phyloP scores from a whole-genome alignment of 2,113 vertebrate species.

The Perca flavescens region DNA sequence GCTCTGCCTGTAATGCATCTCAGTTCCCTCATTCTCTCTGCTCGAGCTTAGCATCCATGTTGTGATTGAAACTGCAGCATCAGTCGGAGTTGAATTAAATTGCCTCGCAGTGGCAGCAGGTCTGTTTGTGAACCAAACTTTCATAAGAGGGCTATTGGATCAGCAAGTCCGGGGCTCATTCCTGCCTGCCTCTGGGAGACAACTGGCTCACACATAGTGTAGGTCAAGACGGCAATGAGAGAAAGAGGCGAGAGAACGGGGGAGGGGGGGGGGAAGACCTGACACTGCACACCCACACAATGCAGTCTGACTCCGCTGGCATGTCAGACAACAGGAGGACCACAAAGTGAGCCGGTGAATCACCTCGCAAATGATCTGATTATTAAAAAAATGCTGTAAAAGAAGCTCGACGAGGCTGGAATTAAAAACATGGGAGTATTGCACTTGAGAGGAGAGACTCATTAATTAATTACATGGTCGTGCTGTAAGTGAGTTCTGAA shows the following conservation, averaged over 20 bases:
- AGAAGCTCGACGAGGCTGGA: not conserved
- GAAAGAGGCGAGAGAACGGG: constrained; percentile 19
- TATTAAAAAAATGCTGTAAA: not conserved
- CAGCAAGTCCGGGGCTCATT: constrained; percentile 49
- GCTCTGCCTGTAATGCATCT: not conserved
- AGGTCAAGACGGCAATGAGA: constrained; percentile 49
- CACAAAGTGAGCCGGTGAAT: constrained; percentile 45
- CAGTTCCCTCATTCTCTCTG: constrained; percentile 11
- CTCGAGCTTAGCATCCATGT: constrained; percentile 45
- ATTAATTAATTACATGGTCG: not conserved
- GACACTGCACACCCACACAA: constrained; percentile 54
- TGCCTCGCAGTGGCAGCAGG: constrained; percentile 34
- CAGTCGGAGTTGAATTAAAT: constrained; percentile 55
- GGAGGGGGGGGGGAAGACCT: not conserved
- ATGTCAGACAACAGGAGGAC: constrained; percentile 43
- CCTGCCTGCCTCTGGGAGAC: constrained; percentile 61
- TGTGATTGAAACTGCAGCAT: constrained; percentile 50
- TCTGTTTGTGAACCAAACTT: constrained; percentile 64
- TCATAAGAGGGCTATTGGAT: constrained; percentile 58
- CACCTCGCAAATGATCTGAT: constrained; percentile 56
- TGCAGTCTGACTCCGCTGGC: constrained; percentile 16
- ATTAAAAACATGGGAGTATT: constrained; percentile 33
- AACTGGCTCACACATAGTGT: constrained; percentile 45
- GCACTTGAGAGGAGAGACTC: not conserved
- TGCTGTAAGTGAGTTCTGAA: constrained; percentile 7